Evolutionary conservation across 2,113 vertebrate species (phyloP).

Genomic region (Bombycilla garrulus): DNA sequence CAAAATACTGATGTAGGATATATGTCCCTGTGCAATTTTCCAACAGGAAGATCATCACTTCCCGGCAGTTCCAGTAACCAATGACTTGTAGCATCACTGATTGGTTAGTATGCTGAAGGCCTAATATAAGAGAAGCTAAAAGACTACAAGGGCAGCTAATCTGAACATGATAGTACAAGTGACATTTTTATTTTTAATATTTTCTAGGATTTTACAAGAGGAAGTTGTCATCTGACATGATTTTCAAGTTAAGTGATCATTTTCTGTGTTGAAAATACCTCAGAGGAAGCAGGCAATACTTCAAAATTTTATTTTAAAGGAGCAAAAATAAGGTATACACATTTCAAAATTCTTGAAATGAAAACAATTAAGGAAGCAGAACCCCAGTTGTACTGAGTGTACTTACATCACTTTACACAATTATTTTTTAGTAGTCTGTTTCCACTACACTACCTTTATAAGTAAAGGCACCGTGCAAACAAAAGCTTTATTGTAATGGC

Average conservation of each 20-base stretch:
- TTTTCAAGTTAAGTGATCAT: neutral
- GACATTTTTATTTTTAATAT: rapidly evolving
- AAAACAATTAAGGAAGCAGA: neutral
- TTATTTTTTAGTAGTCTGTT: neutral
- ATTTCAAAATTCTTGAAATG: neutral
- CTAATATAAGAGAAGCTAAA: neutral
- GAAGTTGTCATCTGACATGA: neutral
- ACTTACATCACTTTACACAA: neutral
- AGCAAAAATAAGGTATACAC: neutral
- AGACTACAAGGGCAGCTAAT: neutral
- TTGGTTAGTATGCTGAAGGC: neutral
- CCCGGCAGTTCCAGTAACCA: neutral
- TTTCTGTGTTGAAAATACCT: neutral
- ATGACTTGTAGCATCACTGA: neutral
- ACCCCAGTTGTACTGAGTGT: neutral
- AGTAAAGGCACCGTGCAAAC: neutral
- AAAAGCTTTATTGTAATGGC: neutral
- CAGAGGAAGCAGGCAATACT: neutral
- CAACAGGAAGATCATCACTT: neutral
- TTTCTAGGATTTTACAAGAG: neutral
- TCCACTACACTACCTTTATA: neutral
- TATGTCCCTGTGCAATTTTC: neutral
- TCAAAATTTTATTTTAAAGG: neutral
- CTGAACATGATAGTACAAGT: neutral
- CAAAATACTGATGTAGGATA: neutral